phyloP scores from a whole-genome alignment of 2,888 invertebrate genomes.

The Drosophila stalkeri region DNA sequence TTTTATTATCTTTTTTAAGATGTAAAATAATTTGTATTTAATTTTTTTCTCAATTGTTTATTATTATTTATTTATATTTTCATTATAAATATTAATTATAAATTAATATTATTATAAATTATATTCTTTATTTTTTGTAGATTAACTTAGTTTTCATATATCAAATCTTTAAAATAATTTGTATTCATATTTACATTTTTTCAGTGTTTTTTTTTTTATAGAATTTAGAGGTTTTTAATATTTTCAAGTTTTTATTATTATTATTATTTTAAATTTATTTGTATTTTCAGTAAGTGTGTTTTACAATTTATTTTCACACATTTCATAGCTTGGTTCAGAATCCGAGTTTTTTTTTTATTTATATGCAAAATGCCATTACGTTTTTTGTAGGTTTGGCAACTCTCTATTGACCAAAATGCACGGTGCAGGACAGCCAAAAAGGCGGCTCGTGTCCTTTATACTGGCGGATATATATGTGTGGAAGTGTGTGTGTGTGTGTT shows the following conservation, averaged over 20 bases:
- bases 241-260: background rate
- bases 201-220: too few relatives aligned
- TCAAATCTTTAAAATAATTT: too few relatives aligned
- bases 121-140: too few relatives aligned
- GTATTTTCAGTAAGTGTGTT: constrained; percentile 13
- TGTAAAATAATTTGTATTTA: too few relatives aligned
- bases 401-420: background rate
- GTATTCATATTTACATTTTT: too few relatives aligned
- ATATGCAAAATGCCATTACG: constrained; percentile 58
- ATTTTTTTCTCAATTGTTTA: too few relatives aligned
- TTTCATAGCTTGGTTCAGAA: constrained; percentile 27
- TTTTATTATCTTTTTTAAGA: too few relatives aligned
- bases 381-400: constrained; percentile 30
- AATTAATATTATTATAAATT: too few relatives aligned
- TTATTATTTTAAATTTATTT: background rate
- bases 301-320: background rate
- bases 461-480: background rate
- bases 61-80: too few relatives aligned
- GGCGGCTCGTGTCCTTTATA: background rate
- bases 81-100: too few relatives aligned
- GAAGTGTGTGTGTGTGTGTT: constrained; percentile 22
- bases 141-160: too few relatives aligned
- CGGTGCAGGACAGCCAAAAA: constrained; percentile 15
- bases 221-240: too few relatives aligned
- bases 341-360: constrained; percentile 42